Evolutionary conservation across 53 echinoderm and acorn worm species (phyloP), one percentile per base, ranked within the genome.

Genomic region (Luidia sarsii): DNA sequence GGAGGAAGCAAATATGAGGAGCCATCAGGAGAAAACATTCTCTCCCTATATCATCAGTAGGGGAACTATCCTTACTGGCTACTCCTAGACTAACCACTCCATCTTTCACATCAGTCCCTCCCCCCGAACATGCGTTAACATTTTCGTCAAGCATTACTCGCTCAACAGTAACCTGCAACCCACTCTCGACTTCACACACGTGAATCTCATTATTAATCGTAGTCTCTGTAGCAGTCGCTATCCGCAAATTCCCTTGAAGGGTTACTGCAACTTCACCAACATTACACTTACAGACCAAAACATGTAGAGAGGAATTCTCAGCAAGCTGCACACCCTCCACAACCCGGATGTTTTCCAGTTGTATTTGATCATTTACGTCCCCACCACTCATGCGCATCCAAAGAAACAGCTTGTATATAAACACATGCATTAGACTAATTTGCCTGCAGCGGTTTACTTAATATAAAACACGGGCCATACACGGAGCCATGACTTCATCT

Each of bases 261-360:
- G 8, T 41, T 1, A 66, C 66, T 27, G 43, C 39, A 22, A 5
- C 28, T 43, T 39, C 39, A 22, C 66, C 11, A 39, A 0, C 2
- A 41, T n/a, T n/a, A n/a, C n/a, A n/a, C n/a, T 39, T 66, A 23
- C 66, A 39, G 8, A 66, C 41, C 43, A 66, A 41, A 9, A 66
- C 39, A 20, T 15, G 39, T 43, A 66, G 7, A 60, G 66, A 66
- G 39, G 43, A 66, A 27, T 66, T 43, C 9, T 39, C 43, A 9
- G 28, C 66, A 39, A 39, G 4, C 19, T 66, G 66, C 24, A 66
- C 43, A 43, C 66, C 66, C 66, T 39, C 39, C 39, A 66, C 8
- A 24, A 66, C 43, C 21, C 43, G 39, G 39, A 66, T 23, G 1
- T 41, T 41, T 7, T 22, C 43, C 66, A 22, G 21, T 43, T 9